Conservation (phyloP, 1,140 invertebrate species). For the Arctopsyche grandis region DNA sequence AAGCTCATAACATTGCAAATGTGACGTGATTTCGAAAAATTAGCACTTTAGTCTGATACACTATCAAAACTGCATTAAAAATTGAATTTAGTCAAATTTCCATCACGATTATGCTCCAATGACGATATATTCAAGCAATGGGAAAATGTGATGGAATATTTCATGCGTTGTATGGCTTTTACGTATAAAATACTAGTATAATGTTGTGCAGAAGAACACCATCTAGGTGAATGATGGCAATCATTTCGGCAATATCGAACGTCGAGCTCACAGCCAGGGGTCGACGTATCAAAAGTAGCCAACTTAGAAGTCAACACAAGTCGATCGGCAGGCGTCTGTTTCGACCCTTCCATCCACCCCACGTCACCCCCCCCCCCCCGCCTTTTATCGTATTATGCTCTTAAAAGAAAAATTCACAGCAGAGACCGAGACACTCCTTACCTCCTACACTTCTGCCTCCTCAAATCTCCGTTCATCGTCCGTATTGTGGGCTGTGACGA, state of each 20-base stretch:
- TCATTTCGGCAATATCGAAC: constrained; percentile 11
- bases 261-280: neutral
- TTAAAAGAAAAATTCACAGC: neutral
- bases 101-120: too few relatives aligned
- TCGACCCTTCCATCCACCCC: neutral
- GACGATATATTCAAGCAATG: too few relatives aligned
- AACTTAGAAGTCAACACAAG: constrained; percentile 8
- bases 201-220: too few relatives aligned
- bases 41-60: too few relatives aligned
- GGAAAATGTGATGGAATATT: too few relatives aligned
- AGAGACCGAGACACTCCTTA: neutral
- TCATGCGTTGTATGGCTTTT: too few relatives aligned
- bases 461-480: neutral
- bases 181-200: too few relatives aligned
- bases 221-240: constrained; percentile 3
- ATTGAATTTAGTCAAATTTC: too few relatives aligned
- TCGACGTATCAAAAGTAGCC: constrained; percentile 22
- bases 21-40: too few relatives aligned
- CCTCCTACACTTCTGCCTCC: neutral
- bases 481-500: constrained; percentile 7
- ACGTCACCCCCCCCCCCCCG: neutral
- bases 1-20: too few relatives aligned
- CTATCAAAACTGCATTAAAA: too few relatives aligned
- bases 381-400: neutral
- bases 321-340: constrained; percentile 7